Evolutionary conservation across 2,797 vertebrate species (phyloP).

Genomic region (Acrocephalus scirpaceus): DNA sequence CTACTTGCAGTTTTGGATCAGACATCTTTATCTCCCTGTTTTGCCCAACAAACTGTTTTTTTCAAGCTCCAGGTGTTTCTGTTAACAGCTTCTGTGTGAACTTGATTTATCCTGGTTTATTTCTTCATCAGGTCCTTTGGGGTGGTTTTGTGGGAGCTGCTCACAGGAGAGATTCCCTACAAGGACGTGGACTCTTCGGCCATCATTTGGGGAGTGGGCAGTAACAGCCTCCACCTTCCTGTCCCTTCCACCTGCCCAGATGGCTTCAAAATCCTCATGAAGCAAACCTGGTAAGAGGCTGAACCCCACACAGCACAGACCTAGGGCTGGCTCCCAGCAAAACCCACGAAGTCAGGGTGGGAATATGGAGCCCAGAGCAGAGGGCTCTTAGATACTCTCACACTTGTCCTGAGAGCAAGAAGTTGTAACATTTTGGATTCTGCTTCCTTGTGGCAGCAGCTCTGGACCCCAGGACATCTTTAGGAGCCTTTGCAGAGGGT

Average conservation of each 20-base stretch:
- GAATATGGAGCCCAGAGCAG: not conserved
- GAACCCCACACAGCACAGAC: not conserved
- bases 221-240: conserved; percentile 97
- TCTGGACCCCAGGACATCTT: not conserved
- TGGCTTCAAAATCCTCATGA: conserved; percentile 99
- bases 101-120: not conserved
- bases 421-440: not conserved
- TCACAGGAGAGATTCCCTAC: conserved; percentile 97
- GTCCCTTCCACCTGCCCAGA: conserved; percentile 98
- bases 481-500: not conserved
- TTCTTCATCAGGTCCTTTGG: conserved; percentile 89
- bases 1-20: not conserved
- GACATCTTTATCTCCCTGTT: not conserved
- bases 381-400: not conserved
- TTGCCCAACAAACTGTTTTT: not conserved
- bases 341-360: not conserved
- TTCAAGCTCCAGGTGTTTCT: not conserved
- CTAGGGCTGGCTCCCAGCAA: not conserved
- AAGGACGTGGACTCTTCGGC: conserved; percentile 98
- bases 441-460: not conserved
- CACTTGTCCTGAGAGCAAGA: accelerated
- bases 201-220: conserved; percentile 99
- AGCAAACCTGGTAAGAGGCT: conserved; percentile 91
- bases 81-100: not conserved
- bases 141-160: conserved; percentile 97